Base-by-base conservation (phyloP, 2,888 invertebrate genomes). In the Cheilosia pagana region DNA sequence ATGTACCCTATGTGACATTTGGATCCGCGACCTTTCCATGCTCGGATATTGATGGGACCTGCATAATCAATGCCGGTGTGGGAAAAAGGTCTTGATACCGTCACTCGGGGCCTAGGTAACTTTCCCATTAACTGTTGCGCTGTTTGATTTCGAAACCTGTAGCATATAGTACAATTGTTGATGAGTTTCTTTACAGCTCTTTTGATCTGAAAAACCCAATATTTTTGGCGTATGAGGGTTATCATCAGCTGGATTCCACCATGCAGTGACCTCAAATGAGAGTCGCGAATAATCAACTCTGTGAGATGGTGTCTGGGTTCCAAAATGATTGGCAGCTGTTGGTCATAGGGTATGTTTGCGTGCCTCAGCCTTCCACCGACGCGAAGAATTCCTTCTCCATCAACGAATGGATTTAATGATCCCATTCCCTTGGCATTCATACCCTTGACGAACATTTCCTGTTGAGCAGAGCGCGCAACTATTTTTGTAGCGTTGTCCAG, bases 51-150 rank as follows among this genome's bases (percentile, higher is more conserved):
- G 23, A 23, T 23, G 23, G 23, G 23, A 23, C 23, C 23, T 1
- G 81, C 81, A 31, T 72, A 87, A 57, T 31, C 35, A 57, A 35
- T 57, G n/a, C n/a, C n/a, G n/a, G n/a, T n/a, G n/a, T n/a, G n/a
- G n/a, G n/a, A n/a, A n/a, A n/a, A n/a, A n/a, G n/a, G n/a, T n/a
- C n/a, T n/a, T n/a, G n/a, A n/a, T n/a, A n/a, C n/a, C n/a, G n/a
- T n/a, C n/a, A n/a, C n/a, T n/a, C n/a, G n/a, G n/a, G n/a, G n/a
- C n/a, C n/a, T n/a, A n/a, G n/a, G n/a, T n/a, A n/a, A n/a, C n/a
- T n/a, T n/a, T n/a, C n/a, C n/a, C n/a, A n/a, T n/a, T n/a, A n/a
- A n/a, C n/a, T n/a, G n/a, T n/a, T 16, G 55, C 16, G 55, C 35
- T 57, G 55, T 35, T 31, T 57, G n/a, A 14, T 6, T 6, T 16